A percentile compares a stretch with the other conserved stretches of the same genome.
Evolutionary conservation across 1,140 invertebrate species (phyloP).

Genomic region (Drosophila nebulosa): DNA sequence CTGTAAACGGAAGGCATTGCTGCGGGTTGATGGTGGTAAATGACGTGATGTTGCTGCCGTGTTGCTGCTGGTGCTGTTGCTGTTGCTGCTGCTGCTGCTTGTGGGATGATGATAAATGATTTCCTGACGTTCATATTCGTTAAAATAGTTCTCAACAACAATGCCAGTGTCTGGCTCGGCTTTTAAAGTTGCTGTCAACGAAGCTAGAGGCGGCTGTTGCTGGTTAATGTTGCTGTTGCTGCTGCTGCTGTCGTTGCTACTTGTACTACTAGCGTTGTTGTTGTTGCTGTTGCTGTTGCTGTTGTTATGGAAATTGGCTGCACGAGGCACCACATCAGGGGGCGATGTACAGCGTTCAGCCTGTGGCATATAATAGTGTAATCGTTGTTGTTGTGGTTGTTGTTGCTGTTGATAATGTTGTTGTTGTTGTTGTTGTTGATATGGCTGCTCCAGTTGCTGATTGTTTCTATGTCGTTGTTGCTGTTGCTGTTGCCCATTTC

Average conservation of each 20-base stretch:
- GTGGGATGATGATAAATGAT: slow-evolving; percentile 78
- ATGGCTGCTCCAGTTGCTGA: slow-evolving; percentile 68
- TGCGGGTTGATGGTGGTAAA: slow-evolving; percentile 16
- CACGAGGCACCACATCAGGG: slow-evolving; percentile 72
- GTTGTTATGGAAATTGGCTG: slow-evolving; percentile 72
- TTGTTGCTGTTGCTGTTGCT: slow-evolving; percentile 44
- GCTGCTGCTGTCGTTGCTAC: slow-evolving; percentile 9
- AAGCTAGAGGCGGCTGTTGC: slow-evolving; percentile 27
- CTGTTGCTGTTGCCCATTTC: slow-evolving; percentile 38
- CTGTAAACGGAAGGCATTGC: slow-evolving; percentile 61
- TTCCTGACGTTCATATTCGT: slow-evolving; percentile 80
- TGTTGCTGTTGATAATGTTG: slow-evolving; percentile 54
- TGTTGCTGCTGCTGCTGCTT: slow-evolving; percentile 33
- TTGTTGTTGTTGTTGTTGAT: slow-evolving; percentile 44
- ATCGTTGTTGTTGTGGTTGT: slow-evolving; percentile 52
- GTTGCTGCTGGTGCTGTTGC: slow-evolving; percentile 9
- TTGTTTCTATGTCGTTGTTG: slow-evolving; percentile 73
- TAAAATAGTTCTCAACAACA: slow-evolving; percentile 80
- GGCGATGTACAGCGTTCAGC: slow-evolving; percentile 71
- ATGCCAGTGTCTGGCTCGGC: slow-evolving; percentile 45
- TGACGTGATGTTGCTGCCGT: slow-evolving; percentile 21
- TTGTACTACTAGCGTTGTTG: slow-evolving; percentile 16
- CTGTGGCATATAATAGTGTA: slow-evolving; percentile 60
- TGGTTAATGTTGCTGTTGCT: slow-evolving; percentile 15
- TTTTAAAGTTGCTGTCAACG: slow-evolving; percentile 28